Base-by-base conservation (phyloP, 1,140 invertebrate genomes). In the Drosophila watanabei region DNA sequence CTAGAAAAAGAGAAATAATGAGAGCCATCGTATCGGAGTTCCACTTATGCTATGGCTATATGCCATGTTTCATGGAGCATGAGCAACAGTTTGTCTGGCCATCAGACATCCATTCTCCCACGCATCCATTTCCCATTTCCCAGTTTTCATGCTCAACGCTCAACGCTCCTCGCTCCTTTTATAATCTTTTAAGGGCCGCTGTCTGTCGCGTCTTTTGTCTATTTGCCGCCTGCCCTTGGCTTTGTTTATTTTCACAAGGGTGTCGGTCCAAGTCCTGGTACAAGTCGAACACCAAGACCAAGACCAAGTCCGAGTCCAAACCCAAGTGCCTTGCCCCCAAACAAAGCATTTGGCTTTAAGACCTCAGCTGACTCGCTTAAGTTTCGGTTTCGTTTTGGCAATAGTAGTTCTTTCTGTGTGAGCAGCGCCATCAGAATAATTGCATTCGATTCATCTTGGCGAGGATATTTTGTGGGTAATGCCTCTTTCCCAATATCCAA, bases 181-280 rank as follows among this genome's bases (percentile, higher is more conserved):
- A 87, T 87, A 87, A 87, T 87, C 84, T 87, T 82, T 86, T 88
- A 80, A 73, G 84, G 84, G 64, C 61, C 49, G 32, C 75, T 77
- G 65, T 87, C 76, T 72, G 79, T 45, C 66, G 75, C 65, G 70
- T 76, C 83, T 83, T 88, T 87, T 87, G 84, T 87, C 80, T 77
- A 73, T 87, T 86, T 79, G 83, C 45, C 61, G 52, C 61, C 58
- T 73, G 83, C 59, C 70, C 43, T 65, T 80, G 63, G 58, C 76
- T 57, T 79, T 75, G 63, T 88, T 79, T 66, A 70, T 88, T 69
- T 87, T 71, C 18, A 28, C 48, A 32, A 59, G 41, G 58, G 35
- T 41, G 66, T 72, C 24, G 64, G 59, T 35, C 41, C 20, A 33
- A 62, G 62, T 30, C n/a, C 32, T 18, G 41, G 33, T 32, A 9